Evolutionary conservation across 2,797 vertebrate genomes (phyloP), one percentile per base, ranked within the genome.

Genomic region (Scyliorhinus canicula): DNA sequence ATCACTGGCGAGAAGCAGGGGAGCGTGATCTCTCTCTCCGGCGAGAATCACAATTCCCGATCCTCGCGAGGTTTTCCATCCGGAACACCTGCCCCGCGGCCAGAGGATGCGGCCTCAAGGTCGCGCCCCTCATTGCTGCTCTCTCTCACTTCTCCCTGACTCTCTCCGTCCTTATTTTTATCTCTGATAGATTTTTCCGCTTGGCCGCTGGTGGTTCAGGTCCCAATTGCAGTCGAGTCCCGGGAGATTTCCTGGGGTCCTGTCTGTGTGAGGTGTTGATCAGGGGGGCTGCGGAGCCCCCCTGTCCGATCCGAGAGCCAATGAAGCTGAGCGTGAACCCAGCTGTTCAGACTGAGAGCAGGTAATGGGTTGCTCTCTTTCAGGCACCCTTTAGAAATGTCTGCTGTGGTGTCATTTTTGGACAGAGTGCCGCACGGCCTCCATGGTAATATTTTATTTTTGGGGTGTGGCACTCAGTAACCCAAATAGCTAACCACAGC

Each of bases 101-200:
- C n/a, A n/a, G n/a, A n/a, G n/a, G n/a, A n/a, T n/a, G n/a, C n/a
- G n/a, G n/a, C n/a, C n/a, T n/a, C n/a, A n/a, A n/a, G n/a, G n/a
- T n/a, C n/a, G n/a, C n/a, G n/a, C n/a, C n/a, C 14, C 26, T 0
- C 77, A 24, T 82, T 82, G 77, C 40, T 6, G 5, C 19, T 82
- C 8, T 19, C 77, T 50, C 50, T 40, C 16, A n/a, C 12, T 85
- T 91, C 52, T 82, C 50, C 65, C 0, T 77, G 57, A 63, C 55
- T 84, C 26, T 21, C 55, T 9, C 35, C 67, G 50, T 96, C 96
- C 97, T 96, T 24, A 96, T n/a, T 77, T 40, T n/a, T n/a, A 4
- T 44, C 77, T 79, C 77, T 79, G 16, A 21, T 16, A 40, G 65
- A 69, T 93, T 63, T 93, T 40, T 93, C 50, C 16, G 9, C 40